phyloP scores from a whole-genome alignment of 2,888 invertebrate species.

The Drosophila melanosoma region DNA sequence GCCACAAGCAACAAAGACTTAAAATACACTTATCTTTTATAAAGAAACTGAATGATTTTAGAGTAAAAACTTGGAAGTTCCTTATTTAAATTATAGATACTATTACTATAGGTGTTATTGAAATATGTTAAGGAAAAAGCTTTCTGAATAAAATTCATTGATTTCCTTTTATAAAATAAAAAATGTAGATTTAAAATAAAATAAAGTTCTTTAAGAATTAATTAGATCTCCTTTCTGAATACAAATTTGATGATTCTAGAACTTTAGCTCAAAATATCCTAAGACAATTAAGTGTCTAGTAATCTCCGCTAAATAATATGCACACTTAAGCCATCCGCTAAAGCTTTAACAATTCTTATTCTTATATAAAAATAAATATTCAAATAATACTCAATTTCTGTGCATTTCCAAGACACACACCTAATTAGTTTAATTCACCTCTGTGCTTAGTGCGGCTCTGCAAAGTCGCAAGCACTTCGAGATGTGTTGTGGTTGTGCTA shows the following conservation, averaged over 20 bases:
- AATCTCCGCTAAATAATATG: not conserved
- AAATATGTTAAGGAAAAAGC: too few relatives aligned
- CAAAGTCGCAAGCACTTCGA: not conserved
- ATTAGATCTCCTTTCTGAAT: too few relatives aligned
- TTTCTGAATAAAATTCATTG: too few relatives aligned
- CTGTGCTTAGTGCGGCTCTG: not conserved
- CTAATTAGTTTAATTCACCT: not conserved
- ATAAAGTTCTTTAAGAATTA: fast-evolving
- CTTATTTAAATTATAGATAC: too few relatives aligned
- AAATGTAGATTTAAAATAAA: not conserved
- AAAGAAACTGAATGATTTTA: too few relatives aligned
- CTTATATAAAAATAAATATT: not conserved
- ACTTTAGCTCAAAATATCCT: not conserved
- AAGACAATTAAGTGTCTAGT: not conserved
- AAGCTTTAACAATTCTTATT: not conserved
- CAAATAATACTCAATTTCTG: not conserved
- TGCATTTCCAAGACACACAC: not conserved
- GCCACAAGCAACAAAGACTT: too few relatives aligned
- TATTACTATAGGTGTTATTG: too few relatives aligned
- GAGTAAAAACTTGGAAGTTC: too few relatives aligned
- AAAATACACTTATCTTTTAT: too few relatives aligned
- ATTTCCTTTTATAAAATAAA: not conserved
- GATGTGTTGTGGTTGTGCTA: not conserved
- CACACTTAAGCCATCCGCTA: not conserved
- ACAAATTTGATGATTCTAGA: not conserved